Conservation (phyloP, 2,113 vertebrate species). For the Taxidea taxus region DNA sequence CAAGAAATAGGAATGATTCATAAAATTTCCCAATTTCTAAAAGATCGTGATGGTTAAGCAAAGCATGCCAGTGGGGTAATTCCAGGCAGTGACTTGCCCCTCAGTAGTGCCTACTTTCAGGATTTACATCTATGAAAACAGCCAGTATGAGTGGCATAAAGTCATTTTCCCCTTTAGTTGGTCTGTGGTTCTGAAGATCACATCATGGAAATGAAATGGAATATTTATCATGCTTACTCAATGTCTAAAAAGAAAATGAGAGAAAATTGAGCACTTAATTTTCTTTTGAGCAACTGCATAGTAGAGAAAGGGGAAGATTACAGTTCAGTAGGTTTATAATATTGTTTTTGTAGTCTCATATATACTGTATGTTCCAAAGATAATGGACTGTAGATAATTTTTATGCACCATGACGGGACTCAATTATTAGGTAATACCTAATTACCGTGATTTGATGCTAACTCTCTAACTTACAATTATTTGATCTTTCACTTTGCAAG, state of each 20-base stretch:
- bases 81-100: neutral
- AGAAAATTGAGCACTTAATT: neutral
- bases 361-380: neutral
- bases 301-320: neutral
- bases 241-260: constrained; percentile 2
- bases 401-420: neutral
- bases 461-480: neutral
- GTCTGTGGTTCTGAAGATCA: constrained; percentile 15
- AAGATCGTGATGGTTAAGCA: neutral
- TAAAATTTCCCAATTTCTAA: neutral
- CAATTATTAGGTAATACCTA: neutral
- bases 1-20: neutral
- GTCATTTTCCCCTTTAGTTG: neutral
- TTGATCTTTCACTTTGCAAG: neutral
- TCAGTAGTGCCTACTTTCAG: neutral
- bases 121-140: neutral
- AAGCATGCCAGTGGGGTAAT: neutral
- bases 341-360: neutral
- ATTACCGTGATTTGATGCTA: neutral
- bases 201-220: neutral
- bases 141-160: neutral
- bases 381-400: neutral
- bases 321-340: neutral
- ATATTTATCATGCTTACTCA: neutral
- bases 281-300: neutral